Evolutionary conservation across 1,140 invertebrate genomes (phyloP).

Genomic region (Zelostemma sp.): DNA sequence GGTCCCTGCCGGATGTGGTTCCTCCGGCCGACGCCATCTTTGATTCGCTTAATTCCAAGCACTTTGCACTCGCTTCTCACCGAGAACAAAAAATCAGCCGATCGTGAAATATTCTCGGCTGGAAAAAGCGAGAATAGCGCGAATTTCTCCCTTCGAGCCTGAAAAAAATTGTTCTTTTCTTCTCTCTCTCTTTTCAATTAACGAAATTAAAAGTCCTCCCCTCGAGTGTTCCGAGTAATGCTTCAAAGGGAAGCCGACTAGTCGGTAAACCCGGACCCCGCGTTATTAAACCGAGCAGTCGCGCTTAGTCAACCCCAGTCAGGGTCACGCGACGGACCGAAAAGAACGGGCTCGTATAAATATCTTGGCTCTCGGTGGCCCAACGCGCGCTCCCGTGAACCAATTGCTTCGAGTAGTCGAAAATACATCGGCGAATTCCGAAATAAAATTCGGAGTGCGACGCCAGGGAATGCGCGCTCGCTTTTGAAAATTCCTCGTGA

Average conservation of each 20-base stretch:
- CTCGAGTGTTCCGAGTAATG: conserved; percentile 16
- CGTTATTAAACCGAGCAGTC: conserved; percentile 44
- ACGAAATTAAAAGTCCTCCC: too few relatives aligned
- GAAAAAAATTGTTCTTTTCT: too few relatives aligned
- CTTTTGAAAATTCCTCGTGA: too few relatives aligned
- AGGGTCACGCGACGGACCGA: conserved; percentile 39
- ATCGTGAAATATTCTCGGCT: too few relatives aligned
- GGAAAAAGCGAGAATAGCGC: too few relatives aligned
- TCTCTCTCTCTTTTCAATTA: too few relatives aligned
- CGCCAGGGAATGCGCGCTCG: too few relatives aligned
- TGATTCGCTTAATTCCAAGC: conserved; percentile 41
- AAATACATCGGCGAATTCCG: neutral
- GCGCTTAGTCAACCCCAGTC: conserved; percentile 47
- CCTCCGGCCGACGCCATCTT: conserved; percentile 39
- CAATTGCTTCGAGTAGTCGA: neutral
- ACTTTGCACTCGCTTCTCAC: conserved; percentile 9
- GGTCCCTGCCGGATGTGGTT: conserved; percentile 54
- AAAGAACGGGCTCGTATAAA: conserved; percentile 31
- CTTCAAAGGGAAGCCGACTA: conserved; percentile 35
- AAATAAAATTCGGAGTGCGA: neutral
- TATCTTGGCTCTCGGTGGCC: neutral
- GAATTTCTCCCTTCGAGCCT: too few relatives aligned
- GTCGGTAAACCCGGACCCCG: conserved; percentile 7
- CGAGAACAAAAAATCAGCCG: too few relatives aligned
- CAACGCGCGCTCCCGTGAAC: conserved; percentile 11